Base-by-base conservation (phyloP, 1,140 invertebrate species). In the Acarapis woodi region DNA sequence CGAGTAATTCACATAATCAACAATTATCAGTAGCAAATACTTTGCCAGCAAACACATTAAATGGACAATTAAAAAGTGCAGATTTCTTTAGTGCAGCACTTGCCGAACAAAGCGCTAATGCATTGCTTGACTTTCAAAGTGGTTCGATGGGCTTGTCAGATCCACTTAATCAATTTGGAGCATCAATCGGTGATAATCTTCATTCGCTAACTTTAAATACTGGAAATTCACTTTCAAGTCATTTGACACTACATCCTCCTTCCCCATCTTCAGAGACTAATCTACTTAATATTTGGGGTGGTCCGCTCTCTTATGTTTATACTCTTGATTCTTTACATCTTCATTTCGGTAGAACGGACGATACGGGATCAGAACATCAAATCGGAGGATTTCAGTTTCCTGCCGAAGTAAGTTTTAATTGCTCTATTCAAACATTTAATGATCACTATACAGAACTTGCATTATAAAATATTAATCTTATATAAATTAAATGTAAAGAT, bases 241-340 rank as follows among this genome's bases (percentile, higher is more conserved):
- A n/a, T n/a, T n/a, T n/a, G n/a, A n/a, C n/a, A n/a, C n/a, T n/a
- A n/a, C n/a, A n/a, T n/a, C n/a, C n/a, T n/a, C n/a, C n/a, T n/a
- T n/a, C n/a, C n/a, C n/a, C n/a, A n/a, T n/a, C n/a, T n/a, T n/a
- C n/a, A n/a, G n/a, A n/a, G n/a, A n/a, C n/a, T n/a, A n/a, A n/a
- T n/a, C n/a, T n/a, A n/a, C n/a, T 88, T 43, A 90, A 88, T 56
- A 74, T 93, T 37, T 78, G 74, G 0, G 78, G 78, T 0, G 85
- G 85, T 2, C 83, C 85, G 3, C 62, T 90, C 16, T 82, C 80
- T 34, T 96, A 94, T 58, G 76, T 74, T 44, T 96, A 90, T 60
- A 75, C 82, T 54, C 80, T 85, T 46, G 73, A 82, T 50, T 76
- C 85, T 53, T 76, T 94, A 48, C 82, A 87, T 54, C 75, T 90